Evolutionary conservation across 2,888 invertebrate species (phyloP).

Genomic region (Mechanitis messenoides): DNA sequence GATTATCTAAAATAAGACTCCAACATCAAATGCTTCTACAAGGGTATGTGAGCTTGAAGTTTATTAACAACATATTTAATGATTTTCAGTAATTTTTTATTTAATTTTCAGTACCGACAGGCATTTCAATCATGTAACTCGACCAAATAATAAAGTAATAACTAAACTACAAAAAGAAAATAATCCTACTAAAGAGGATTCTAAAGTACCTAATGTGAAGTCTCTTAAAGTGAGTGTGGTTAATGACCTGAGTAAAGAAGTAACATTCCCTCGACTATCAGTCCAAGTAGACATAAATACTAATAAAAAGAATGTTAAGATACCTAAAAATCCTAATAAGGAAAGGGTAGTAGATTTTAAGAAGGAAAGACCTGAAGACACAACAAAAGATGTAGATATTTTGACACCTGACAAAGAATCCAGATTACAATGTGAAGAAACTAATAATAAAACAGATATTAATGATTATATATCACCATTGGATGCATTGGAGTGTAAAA

Average conservation of each 20-base stretch:
- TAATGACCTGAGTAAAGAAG: constrained; percentile 45
- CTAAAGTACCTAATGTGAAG: constrained; percentile 42
- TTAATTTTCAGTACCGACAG: constrained; percentile 50
- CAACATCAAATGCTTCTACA: constrained; percentile 64
- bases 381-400: constrained; percentile 16
- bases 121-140: constrained; percentile 51
- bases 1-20: constrained; percentile 55
- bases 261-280: constrained; percentile 40
- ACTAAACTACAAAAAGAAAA: constrained; percentile 64
- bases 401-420: constrained; percentile 15
- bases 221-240: constrained; percentile 49
- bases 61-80: constrained; percentile 3
- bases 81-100: constrained; percentile 20
- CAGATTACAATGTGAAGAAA: constrained; percentile 20
- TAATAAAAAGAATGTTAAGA: constrained; percentile 53
- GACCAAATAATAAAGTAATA: constrained; percentile 34
- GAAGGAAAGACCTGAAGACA: constrained; percentile 22
- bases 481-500: constrained; percentile 46
- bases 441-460: constrained; percentile 25
- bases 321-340: constrained; percentile 37
- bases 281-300: constrained; percentile 50
- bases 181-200: constrained; percentile 49
- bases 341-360: constrained; percentile 34
- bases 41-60: constrained; percentile 46
- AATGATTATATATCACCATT: constrained; percentile 66